Conservation (phyloP, 2,888 invertebrate species). For the Synergus laeviventris region DNA sequence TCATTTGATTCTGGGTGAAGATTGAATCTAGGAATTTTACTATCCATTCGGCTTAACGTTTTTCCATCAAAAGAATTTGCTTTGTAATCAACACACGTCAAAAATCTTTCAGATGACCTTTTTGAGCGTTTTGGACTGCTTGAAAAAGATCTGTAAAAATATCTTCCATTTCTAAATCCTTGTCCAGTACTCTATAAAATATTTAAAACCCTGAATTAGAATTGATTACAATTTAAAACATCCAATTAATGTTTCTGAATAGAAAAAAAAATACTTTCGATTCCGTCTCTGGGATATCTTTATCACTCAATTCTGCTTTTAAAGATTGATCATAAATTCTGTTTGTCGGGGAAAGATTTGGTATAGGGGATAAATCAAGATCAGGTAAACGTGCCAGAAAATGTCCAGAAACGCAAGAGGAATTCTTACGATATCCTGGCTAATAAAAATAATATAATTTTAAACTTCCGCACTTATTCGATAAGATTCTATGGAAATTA, state of each 20-base stretch:
- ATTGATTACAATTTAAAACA: neutral
- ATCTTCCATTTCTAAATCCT: neutral
- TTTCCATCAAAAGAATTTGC: neutral
- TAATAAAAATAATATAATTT: neutral
- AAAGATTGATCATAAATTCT: neutral
- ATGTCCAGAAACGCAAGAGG: constrained; percentile 36
- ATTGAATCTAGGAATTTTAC: constrained; percentile 15
- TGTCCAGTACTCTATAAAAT: constrained; percentile 1
- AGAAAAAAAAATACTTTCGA: neutral
- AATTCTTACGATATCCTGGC: neutral
- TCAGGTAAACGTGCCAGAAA: constrained; percentile 40
- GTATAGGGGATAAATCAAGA: constrained; percentile 43
- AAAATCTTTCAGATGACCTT: constrained; percentile 7
- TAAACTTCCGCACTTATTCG: neutral
- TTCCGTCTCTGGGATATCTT: neutral
- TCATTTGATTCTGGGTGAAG: neutral
- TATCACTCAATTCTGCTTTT: neutral
- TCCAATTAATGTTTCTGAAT: neutral
- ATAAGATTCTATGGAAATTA: neutral
- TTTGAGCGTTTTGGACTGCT: neutral
- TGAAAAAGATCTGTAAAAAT: neutral
- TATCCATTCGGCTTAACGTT: neutral
- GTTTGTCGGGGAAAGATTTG: neutral
- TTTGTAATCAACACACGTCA: neutral
- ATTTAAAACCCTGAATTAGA: neutral